Percentiles rank a stretch among this genome's conserved stretches.
Conservation (phyloP, 2,888 invertebrate species). For the Latrodectus elegans region DNA sequence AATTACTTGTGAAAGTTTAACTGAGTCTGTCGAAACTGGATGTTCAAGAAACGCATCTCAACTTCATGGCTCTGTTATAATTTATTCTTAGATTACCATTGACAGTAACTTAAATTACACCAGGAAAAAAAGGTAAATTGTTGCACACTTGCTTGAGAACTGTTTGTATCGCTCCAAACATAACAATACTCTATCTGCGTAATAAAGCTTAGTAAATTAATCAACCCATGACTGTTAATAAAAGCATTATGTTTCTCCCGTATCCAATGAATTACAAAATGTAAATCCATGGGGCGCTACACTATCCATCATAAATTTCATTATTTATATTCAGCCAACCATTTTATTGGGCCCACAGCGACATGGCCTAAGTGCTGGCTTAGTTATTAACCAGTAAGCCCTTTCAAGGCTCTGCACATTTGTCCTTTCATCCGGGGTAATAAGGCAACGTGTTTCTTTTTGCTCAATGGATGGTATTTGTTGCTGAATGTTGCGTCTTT, state of each 20-base stretch:
- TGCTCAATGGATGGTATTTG: constrained; percentile 12
- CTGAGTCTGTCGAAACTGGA: too few species aligned
- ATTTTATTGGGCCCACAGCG: not conserved
- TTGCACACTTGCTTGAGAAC: too few species aligned
- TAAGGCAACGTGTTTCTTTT: not conserved
- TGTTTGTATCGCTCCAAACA: too few species aligned
- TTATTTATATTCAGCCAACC: not conserved
- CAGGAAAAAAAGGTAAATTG: too few species aligned
- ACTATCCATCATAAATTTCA: not conserved
- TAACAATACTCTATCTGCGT: too few species aligned
- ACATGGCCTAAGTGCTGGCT: not conserved
- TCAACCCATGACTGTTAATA: not conserved
- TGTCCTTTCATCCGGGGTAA: not conserved
- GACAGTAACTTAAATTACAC: too few species aligned
- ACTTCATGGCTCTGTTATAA: too few species aligned
- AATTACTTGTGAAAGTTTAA: too few species aligned
- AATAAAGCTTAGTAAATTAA: too few species aligned
- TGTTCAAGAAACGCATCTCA: too few species aligned
- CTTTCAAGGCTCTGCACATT: not conserved
- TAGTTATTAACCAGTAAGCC: not conserved
- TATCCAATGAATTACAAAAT: not conserved
- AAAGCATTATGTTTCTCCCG: not conserved
- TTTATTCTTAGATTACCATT: too few species aligned
- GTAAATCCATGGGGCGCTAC: not conserved
- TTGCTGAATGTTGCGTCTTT: constrained; percentile 10